Conservation (phyloP, 2,797 vertebrate genomes). For the Urosaurus nigricauda region DNA sequence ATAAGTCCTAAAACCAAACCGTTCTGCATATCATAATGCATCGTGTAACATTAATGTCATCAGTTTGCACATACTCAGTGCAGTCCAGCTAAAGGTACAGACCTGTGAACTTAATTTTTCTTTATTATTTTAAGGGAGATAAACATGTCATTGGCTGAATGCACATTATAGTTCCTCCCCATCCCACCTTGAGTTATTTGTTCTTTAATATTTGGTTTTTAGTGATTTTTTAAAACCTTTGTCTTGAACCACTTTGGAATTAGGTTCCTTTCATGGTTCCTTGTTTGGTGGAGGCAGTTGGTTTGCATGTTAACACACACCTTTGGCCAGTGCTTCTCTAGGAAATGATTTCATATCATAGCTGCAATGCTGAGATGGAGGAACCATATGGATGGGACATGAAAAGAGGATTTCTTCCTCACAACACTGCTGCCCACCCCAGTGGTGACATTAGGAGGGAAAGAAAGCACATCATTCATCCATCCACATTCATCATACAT, state of each 20-base stretch:
- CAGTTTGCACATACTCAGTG: background rate
- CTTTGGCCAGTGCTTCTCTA: background rate
- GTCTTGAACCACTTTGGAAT: too few species aligned
- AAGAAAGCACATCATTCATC: too few species aligned
- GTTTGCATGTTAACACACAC: background rate
- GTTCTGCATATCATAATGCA: background rate
- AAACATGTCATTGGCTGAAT: background rate
- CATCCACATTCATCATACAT: too few species aligned
- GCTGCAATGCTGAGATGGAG: background rate
- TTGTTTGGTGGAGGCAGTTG: background rate
- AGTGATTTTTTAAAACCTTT: too few species aligned
- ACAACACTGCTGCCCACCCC: background rate
- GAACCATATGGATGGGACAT: background rate
- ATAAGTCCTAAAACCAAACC: background rate
- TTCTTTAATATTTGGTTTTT: too few species aligned
- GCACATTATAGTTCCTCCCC: background rate
- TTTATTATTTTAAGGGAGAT: background rate
- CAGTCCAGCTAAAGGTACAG: background rate
- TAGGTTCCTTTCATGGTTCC: background rate
- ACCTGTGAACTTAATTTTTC: background rate
- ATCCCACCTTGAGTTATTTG: too few species aligned
- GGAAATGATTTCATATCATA: background rate
- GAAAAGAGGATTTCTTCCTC: background rate
- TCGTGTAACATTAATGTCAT: background rate
- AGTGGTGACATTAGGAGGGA: background rate